Percentiles rank a stretch among this genome's conserved stretches.
These are phyloP conservation scores for Paradoxurus hermaphroditus DNA, from an alignment of 2,113 vertebrate species.

Conservation along the genomic window DNA sequence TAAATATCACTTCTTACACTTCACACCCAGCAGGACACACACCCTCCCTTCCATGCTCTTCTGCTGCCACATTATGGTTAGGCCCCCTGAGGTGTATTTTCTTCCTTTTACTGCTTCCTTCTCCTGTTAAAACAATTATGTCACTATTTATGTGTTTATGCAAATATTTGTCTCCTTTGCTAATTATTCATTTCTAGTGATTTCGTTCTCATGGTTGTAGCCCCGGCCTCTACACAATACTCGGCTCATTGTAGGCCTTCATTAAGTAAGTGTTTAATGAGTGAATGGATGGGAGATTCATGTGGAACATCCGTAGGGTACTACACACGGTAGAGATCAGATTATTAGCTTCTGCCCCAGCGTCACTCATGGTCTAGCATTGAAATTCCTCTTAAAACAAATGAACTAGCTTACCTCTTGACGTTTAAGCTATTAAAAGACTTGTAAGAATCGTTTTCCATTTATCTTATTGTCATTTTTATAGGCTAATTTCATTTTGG, in stretches of 20 bases:
- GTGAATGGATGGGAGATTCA: not conserved
- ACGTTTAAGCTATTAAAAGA: slow-evolving; percentile 31
- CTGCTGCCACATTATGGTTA: not conserved
- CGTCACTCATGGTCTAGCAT: not conserved
- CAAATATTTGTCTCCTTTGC: not conserved
- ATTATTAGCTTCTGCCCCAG: not conserved
- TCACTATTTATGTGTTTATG: not conserved
- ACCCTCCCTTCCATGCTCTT: not conserved
- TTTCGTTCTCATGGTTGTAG: not conserved
- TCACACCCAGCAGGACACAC: not conserved
- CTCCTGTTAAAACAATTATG: not conserved
- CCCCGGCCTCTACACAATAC: not conserved
- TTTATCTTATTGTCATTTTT: slow-evolving; percentile 67
- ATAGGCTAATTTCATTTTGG: slow-evolving; percentile 58
- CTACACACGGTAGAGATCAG: not conserved
- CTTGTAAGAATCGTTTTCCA: slow-evolving; percentile 21
- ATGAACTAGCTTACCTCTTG: slow-evolving; percentile 40
- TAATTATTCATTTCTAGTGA: not conserved
- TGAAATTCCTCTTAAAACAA: slow-evolving; percentile 21
- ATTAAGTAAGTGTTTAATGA: not conserved
- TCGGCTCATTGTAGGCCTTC: not conserved
- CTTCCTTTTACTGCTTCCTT: not conserved
- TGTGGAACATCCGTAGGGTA: too few species aligned
- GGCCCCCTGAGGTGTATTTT: not conserved
- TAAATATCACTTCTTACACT: not conserved